Conservation (phyloP, 2,888 invertebrate species). For the Vesta saturnalis region DNA sequence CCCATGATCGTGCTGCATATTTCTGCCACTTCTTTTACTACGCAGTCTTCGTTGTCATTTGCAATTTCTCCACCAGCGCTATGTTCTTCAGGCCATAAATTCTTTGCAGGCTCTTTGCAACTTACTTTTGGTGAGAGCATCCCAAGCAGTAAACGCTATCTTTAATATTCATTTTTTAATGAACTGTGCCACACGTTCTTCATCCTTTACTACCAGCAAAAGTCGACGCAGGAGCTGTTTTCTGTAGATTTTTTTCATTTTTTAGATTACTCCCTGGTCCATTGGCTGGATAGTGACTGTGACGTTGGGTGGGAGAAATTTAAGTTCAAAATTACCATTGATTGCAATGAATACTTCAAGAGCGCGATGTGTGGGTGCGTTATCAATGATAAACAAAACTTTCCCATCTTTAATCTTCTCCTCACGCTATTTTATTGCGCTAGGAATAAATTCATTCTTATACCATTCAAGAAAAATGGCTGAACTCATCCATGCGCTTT, state of each 20-base stretch:
- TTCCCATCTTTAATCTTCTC: background rate
- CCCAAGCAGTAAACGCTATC: background rate
- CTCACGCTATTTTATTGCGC: background rate
- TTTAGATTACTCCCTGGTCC: background rate
- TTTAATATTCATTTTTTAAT: background rate
- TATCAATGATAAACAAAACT: background rate
- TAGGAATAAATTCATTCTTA: background rate
- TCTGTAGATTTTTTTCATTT: background rate
- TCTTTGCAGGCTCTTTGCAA: no score
- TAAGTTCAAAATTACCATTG: background rate
- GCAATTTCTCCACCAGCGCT: no score
- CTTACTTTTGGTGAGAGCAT: no score
- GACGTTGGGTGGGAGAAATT: background rate
- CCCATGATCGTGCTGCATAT: no score
- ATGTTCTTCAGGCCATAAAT: no score
- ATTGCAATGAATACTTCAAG: background rate
- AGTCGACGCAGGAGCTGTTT: background rate
- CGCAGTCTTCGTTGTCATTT: no score
- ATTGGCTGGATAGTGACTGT: background rate
- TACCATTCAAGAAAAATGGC: background rate
- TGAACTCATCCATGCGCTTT: background rate
- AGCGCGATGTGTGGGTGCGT: background rate
- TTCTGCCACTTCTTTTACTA: no score
- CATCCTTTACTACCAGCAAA: background rate
- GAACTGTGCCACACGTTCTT: background rate